Conservation (phyloP, 2,797 vertebrate species). For the Harpagifer antarcticus region DNA sequence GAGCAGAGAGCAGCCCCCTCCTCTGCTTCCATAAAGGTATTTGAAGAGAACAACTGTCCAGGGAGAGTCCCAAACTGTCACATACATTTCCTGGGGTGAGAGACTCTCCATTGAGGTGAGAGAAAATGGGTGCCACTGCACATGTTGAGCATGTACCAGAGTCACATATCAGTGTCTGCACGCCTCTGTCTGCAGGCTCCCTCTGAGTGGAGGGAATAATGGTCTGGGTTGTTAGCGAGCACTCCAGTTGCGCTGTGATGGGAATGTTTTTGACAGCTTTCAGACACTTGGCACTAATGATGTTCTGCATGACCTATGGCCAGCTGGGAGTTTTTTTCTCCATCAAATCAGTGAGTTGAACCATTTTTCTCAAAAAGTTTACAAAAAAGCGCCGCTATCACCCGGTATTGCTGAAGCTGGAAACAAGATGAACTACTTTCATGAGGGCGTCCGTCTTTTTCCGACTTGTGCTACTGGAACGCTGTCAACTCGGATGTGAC, state of each 20-base stretch:
- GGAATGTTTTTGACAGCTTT: slow-evolving; percentile 77
- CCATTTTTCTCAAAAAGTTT: slow-evolving; percentile 39
- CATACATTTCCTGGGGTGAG: slow-evolving; percentile 27
- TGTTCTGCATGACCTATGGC: slow-evolving; percentile 70
- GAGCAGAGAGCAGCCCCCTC: slow-evolving; percentile 16
- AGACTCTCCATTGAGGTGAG: slow-evolving; percentile 39
- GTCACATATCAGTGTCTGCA: slow-evolving; percentile 52
- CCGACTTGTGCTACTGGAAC: too few relatives aligned
- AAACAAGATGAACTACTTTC: too few relatives aligned
- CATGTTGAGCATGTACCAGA: slow-evolving; percentile 28
- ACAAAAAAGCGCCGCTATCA: too few relatives aligned
- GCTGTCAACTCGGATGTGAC: too few relatives aligned
- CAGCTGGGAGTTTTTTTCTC: slow-evolving; percentile 49
- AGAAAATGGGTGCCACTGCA: slow-evolving; percentile 49
- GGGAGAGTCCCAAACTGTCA: slow-evolving; percentile 36
- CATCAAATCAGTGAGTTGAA: slow-evolving; percentile 57
- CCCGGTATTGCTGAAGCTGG: too few relatives aligned
- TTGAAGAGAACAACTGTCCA: slow-evolving; percentile 9
- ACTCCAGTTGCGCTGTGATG: slow-evolving; percentile 71
- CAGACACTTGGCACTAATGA: slow-evolving; percentile 79
- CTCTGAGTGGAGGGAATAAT: slow-evolving; percentile 51
- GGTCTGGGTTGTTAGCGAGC: slow-evolving; percentile 73
- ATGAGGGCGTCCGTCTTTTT: too few relatives aligned
- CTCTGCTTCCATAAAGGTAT: slow-evolving; percentile 11
- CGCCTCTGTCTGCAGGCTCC: slow-evolving; percentile 51